Conservation (phyloP, 2,888 invertebrate species). For the Hipparchia semele region DNA sequence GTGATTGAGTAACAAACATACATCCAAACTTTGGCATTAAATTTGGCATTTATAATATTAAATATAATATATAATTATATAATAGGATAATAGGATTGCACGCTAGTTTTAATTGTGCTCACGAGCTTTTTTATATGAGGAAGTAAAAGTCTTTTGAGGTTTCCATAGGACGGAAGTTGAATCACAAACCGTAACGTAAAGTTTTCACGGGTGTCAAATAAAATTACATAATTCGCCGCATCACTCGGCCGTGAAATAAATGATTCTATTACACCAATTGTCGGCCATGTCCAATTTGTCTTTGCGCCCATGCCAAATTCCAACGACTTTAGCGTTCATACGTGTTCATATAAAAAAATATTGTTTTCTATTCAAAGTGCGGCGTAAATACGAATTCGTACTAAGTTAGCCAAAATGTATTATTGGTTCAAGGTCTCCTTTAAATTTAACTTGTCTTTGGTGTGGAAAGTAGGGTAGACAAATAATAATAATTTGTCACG, state of each 20-base stretch:
- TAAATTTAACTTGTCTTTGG: not conserved
- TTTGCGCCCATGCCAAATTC: conserved; percentile 69
- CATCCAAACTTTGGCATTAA: too few species aligned
- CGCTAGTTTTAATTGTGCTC: too few species aligned
- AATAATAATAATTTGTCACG: not conserved
- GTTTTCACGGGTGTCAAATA: conserved; percentile 4
- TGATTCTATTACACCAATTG: conserved; percentile 38
- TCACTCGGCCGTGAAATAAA: conserved; percentile 21
- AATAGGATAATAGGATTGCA: too few species aligned
- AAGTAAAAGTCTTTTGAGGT: not conserved
- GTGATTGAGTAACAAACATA: too few species aligned
- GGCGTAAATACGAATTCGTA: conserved; percentile 31
- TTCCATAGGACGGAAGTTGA: not conserved
- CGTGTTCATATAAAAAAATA: conserved; percentile 31
- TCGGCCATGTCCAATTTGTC: conserved; percentile 51
- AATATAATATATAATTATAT: too few species aligned
- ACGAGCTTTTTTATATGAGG: not conserved
- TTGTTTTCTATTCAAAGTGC: conserved; percentile 34
- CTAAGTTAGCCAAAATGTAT: conserved; percentile 25
- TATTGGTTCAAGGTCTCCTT: conserved; percentile 19
- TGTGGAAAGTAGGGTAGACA: not conserved
- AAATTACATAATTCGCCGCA: conserved; percentile 26
- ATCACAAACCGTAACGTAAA: not conserved
- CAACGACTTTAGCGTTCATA: conserved; percentile 49
- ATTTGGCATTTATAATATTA: too few species aligned